These are phyloP conservation scores for Columba livia DNA, from an alignment of 2,113 vertebrate species.

Conservation along the genomic window DNA sequence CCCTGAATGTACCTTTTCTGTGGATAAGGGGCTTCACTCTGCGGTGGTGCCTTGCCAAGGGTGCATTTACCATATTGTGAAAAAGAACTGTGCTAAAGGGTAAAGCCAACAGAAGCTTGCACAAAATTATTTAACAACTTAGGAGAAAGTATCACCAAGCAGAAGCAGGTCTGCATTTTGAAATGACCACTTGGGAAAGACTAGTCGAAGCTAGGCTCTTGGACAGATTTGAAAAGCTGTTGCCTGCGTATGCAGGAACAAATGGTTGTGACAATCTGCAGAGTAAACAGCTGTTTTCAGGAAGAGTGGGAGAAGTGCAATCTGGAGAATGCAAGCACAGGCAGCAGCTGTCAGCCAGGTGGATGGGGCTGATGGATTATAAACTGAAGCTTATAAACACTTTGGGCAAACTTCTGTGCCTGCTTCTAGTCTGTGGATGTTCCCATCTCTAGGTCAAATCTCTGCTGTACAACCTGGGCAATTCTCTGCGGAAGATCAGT, in stretches of 20 bases:
- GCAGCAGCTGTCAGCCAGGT: neutral
- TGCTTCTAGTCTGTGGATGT: neutral
- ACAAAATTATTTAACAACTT: neutral
- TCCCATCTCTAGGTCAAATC: neutral
- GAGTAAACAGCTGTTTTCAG: neutral
- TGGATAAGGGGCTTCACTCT: neutral
- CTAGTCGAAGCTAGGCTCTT: neutral
- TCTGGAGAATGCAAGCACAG: neutral
- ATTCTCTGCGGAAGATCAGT: neutral
- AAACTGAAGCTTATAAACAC: neutral
- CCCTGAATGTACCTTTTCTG: neutral
- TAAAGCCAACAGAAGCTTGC: neutral
- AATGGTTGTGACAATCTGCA: neutral
- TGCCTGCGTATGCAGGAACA: neutral
- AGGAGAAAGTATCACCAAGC: neutral
- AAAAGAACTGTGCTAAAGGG: neutral
- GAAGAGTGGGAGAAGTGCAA: neutral
- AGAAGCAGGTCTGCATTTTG: neutral
- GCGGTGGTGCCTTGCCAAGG: neutral
- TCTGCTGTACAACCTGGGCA: neutral
- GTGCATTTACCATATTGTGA: neutral
- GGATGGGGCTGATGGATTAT: neutral
- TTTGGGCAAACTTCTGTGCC: neutral
- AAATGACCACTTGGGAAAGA: neutral
- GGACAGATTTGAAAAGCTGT: neutral